Base-by-base conservation (phyloP, 2,797 vertebrate species). In the Alectoris magna region DNA sequence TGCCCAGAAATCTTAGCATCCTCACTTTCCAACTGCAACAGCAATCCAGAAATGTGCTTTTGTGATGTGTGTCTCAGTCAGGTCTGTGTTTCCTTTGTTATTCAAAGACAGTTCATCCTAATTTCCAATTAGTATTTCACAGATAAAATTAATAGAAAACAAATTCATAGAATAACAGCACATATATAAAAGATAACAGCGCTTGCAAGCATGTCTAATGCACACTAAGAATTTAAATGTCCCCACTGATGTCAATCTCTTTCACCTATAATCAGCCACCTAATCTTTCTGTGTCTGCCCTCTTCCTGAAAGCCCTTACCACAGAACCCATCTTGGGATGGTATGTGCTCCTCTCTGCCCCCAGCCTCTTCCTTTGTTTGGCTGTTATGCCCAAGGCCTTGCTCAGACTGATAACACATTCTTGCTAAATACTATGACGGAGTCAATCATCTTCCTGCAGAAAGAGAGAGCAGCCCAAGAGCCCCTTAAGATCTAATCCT, bases 11-110 rank as follows among this genome's bases (percentile, higher is more conserved):
- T 49, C 2, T 1, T 8, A 76, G 11, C 21, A 63, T 13, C 23
- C 46, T 74, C 15, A 3, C n/a, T 56, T 83, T 23, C 22, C 41
- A 70, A 4, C 29, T 55, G 36, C 0, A 39, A 70, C 27, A 11
- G 43, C 34, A 77, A 11, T 34, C 21, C 44, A 86, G 31, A 51
- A 38, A 69, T 58, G 3, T 9, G 14, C 10, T 62, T 71, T 21
- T 41, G 7, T 6, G 29, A 22, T 29, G 15, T 7, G 1, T 9
- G 4, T 41, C 39, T 62, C 29, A 15, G 27, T 23, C 3, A 1
- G 4, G 13, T 38, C 14, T 34, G 8, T 69, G 48, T 34, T 43
- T 15, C 43, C 8, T 77, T 68, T 63, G 49, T 53, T 53, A 77
- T 16, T 49, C 44, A 36, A 53, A 60, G n/a, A 13, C 27, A 31